Base-by-base conservation (phyloP, 2,888 invertebrate species). In the Volucella bombylans region DNA sequence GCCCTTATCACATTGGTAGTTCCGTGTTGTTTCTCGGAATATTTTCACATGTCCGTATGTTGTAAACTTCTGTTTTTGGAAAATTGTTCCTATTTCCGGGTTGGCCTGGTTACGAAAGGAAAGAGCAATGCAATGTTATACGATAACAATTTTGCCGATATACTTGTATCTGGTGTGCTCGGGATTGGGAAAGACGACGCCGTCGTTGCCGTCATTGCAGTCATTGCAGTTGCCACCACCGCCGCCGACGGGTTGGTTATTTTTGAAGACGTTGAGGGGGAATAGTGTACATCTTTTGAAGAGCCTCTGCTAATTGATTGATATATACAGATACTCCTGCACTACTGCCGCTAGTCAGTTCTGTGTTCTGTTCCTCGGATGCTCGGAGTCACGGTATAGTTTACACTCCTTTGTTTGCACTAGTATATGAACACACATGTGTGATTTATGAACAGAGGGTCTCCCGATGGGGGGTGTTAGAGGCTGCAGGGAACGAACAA, bases 251-350 rank as follows among this genome's bases (percentile, higher is more conserved):
- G 12, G 8, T 49, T 8, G 43, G 15, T 4, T 18, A 11, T 23
- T 23, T 61, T 45, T 18, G 45, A 61, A 67, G 31, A 38, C 18
- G 55, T 10, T 47, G 59, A 31, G 31, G 9, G n/a, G 54, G 1
- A 23, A 15, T 15, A 57, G 12, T 6, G 9, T 49, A 61, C 52
- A 61, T 61, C 23, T 61, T 49, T 52, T 67, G 81, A 67, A 71
- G 69, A 71, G 81, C 65, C 61, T 85, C 50, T 31, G 82, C 73
- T 79, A 85, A 85, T 80, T 80, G 83, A 85, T 85, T 80, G 81
- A 85, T 80, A 76, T 76, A 15, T 49, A 41, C 8, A n/a, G 23
- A 31, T 6, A 31, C 18, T 23, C 18, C 2, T 23, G 18, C 23
- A 55, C 23, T 15, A 49, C 12, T 12, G 39, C 23, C 31, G 31